Conservation (phyloP, 2,113 vertebrate genomes). For the Micronycteris hirsuta region DNA sequence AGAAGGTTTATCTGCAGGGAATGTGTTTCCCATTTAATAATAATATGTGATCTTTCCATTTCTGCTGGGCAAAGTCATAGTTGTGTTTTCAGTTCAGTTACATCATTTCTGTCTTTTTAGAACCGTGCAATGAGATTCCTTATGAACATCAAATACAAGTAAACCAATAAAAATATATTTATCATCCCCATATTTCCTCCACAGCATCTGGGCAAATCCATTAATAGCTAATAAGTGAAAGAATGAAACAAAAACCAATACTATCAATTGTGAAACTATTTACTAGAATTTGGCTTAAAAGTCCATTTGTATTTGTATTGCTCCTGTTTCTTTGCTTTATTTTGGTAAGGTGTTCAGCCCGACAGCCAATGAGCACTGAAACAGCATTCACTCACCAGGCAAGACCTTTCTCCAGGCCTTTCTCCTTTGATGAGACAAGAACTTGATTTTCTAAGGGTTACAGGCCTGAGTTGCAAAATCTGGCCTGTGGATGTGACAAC, state of each 20-base stretch:
- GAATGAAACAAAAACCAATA: background rate
- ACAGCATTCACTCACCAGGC: background rate
- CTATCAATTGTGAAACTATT: background rate
- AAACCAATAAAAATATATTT: constrained; percentile 49
- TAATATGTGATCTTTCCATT: constrained; percentile 49
- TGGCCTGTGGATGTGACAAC: background rate
- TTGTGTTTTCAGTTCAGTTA: background rate
- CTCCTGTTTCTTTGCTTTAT: background rate
- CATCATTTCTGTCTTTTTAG: background rate
- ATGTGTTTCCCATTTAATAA: constrained; percentile 26
- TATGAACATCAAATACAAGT: background rate
- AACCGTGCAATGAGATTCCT: background rate
- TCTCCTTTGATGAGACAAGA: background rate
- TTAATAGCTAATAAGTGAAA: background rate
- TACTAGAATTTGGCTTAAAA: background rate
- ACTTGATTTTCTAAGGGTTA: background rate
- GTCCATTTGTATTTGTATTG: background rate
- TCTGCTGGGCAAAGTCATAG: constrained; percentile 39
- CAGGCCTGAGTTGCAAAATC: background rate
- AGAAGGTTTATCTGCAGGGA: constrained; percentile 55
- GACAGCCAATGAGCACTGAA: background rate
- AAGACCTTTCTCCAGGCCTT: background rate
- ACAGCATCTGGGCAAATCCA: accelerated
- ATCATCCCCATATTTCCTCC: background rate
- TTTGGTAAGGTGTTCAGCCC: background rate